Conservation (phyloP, 1,140 invertebrate genomes). For the Caenorhabditis tropicalis region DNA sequence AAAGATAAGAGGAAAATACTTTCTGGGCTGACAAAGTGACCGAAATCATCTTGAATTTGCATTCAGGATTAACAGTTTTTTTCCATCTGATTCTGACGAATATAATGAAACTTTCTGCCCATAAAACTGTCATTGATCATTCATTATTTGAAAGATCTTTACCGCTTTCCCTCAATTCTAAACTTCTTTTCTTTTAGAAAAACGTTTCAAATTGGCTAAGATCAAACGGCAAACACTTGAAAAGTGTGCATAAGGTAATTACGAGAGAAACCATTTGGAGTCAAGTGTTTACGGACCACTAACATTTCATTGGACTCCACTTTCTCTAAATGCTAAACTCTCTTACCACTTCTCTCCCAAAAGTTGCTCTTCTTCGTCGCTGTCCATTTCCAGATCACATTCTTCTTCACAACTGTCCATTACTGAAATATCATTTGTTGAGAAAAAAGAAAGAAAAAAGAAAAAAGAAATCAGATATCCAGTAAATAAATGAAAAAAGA, state of each 20-base stretch:
- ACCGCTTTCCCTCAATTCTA: background rate
- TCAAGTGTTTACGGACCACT: constrained; percentile 41
- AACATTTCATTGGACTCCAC: constrained; percentile 33
- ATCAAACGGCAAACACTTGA: constrained; percentile 43
- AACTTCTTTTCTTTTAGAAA: background rate
- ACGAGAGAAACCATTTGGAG: constrained; percentile 17
- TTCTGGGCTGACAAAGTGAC: too few relatives aligned
- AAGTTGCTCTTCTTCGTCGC: constrained; percentile 27
- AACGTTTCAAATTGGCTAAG: constrained; percentile 18
- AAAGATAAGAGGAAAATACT: background rate
- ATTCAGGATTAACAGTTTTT: too few relatives aligned
- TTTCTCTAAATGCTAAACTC: background rate
- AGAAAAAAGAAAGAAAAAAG: background rate
- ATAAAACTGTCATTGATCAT: too few relatives aligned
- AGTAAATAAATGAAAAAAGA: background rate
- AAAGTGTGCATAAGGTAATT: constrained; percentile 44
- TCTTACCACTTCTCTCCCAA: constrained; percentile 28
- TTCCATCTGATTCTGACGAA: too few relatives aligned
- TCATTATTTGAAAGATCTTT: too few relatives aligned
- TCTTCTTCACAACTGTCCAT: constrained; percentile 42
- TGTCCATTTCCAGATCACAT: constrained; percentile 29
- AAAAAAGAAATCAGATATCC: background rate
- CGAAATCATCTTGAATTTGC: too few relatives aligned
- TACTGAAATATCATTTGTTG: background rate
- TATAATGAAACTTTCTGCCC: too few relatives aligned